Evolutionary conservation across 1,140 invertebrate species (phyloP).

Genomic region (Drosophila obscura): DNA sequence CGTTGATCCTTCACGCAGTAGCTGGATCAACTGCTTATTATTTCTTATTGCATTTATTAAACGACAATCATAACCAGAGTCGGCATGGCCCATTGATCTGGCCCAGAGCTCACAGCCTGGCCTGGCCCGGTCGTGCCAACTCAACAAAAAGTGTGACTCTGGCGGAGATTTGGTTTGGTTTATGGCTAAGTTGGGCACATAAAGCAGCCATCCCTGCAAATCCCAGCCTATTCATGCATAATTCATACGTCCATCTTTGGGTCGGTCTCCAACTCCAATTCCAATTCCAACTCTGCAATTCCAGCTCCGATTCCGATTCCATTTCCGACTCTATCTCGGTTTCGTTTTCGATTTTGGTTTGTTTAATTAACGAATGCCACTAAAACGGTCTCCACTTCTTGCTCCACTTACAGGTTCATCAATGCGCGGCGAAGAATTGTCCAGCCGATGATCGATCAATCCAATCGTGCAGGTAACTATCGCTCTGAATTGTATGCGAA

Average conservation of each 20-base stretch:
- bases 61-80: constrained; percentile 83
- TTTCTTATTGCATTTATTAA: constrained; percentile 84
- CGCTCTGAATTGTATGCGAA: constrained; percentile 9
- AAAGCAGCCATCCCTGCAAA: constrained; percentile 56
- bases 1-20: constrained; percentile 64
- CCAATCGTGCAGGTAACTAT: constrained; percentile 97
- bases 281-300: not conserved
- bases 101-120: not conserved
- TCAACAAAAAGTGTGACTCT: constrained; percentile 79
- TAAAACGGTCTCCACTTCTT: constrained; percentile 24
- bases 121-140: constrained; percentile 6
- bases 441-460: constrained; percentile 98
- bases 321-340: constrained; percentile 1
- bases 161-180: constrained; percentile 76
- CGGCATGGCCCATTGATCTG: constrained; percentile 63
- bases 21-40: constrained; percentile 73
- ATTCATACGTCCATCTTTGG: constrained; percentile 50
- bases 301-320: constrained; percentile 5
- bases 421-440: constrained; percentile 99
- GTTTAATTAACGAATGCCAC: constrained; percentile 59
- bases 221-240: constrained; percentile 69
- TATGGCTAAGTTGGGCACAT: constrained; percentile 80
- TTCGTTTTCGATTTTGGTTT: constrained; percentile 29
- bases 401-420: constrained; percentile 94
- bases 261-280: no score